Evolutionary conservation across 2,113 vertebrate genomes (phyloP).

Genomic region (Antechinus flavipes): DNA sequence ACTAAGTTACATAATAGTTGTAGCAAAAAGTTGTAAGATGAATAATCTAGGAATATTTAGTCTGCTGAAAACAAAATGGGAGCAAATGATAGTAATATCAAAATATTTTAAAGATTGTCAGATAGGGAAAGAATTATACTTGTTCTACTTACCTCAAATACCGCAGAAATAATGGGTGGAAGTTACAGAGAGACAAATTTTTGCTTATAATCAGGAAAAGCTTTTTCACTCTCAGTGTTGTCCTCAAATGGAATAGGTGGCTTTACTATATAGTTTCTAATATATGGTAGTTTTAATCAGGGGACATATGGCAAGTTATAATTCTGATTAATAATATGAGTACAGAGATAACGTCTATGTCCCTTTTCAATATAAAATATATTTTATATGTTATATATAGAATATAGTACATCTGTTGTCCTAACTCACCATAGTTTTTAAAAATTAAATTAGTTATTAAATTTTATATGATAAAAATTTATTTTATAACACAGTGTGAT

Average conservation of each 20-base stretch:
- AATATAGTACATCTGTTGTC: too few relatives aligned
- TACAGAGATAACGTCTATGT: background rate
- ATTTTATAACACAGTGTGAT: background rate
- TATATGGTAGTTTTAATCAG: background rate
- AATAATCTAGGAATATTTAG: background rate
- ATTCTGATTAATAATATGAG: background rate
- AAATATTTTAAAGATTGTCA: background rate
- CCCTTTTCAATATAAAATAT: background rate
- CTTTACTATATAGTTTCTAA: background rate
- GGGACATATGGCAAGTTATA: background rate
- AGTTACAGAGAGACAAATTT: background rate
- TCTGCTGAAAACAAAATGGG: background rate
- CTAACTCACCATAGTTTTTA: background rate
- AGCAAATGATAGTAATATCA: background rate
- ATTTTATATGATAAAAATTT: conserved; percentile 28
- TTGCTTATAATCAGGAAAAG: background rate
- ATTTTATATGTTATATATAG: too few relatives aligned
- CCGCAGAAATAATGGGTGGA: background rate
- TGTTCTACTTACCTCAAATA: background rate
- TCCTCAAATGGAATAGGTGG: background rate
- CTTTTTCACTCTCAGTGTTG: background rate
- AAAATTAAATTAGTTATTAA: background rate
- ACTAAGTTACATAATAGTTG: background rate
- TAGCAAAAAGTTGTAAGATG: background rate
- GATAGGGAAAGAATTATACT: background rate